phyloP scores from a whole-genome alignment of 2,113 vertebrate species.

The Paraplagusia blochii region DNA sequence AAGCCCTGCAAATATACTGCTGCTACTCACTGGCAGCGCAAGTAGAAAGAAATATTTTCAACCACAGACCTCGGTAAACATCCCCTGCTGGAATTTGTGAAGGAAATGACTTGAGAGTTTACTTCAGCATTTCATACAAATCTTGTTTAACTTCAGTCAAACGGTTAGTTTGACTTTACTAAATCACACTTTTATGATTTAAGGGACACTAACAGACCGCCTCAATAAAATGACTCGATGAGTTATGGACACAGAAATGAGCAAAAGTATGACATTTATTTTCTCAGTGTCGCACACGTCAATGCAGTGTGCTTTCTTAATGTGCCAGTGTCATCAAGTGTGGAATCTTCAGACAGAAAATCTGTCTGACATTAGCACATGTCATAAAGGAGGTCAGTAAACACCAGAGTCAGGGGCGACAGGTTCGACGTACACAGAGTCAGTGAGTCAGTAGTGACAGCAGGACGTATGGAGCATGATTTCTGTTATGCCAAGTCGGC shows the following conservation, averaged over 20 bases:
- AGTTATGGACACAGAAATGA: constrained; percentile 31
- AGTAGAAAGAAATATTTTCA: constrained; percentile 30
- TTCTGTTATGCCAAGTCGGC: constrained; percentile 30
- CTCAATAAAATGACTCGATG: constrained; percentile 48
- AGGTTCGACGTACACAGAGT: no score
- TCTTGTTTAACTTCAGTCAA: constrained; percentile 53
- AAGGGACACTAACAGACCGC: constrained; percentile 22
- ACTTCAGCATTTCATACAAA: constrained; percentile 35
- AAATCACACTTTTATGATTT: constrained; percentile 41
- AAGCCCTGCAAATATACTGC: constrained; percentile 5
- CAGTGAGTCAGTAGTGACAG: no score
- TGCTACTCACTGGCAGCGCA: constrained; percentile 18
- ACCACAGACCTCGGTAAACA: constrained; percentile 53
- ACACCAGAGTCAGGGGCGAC: background rate
- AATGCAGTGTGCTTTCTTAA: no score
- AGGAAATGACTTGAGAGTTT: constrained; percentile 45
- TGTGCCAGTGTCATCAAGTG: no score
- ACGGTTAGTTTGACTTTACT: constrained; percentile 39
- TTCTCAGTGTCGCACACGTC: no score
- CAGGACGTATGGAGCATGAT: background rate
- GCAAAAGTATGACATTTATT: no score
- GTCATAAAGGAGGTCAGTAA: background rate
- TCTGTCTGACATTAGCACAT: no score
- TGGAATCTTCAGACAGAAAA: no score
- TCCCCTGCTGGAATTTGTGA: constrained; percentile 23